Evolutionary conservation across 2,888 invertebrate genomes (phyloP), one percentile per base, ranked within the genome.

Genomic region (Acrocera orbiculus): DNA sequence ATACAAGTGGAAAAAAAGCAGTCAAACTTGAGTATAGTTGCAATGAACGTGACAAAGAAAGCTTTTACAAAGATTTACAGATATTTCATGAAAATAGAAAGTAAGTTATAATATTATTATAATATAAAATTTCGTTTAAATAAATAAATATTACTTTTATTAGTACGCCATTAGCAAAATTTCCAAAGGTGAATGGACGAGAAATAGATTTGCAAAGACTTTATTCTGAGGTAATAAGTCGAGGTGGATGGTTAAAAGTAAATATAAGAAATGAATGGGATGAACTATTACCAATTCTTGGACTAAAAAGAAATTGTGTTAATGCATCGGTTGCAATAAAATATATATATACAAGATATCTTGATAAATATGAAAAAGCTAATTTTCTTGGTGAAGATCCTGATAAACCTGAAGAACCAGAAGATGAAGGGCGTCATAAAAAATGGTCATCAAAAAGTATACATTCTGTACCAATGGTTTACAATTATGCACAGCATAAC

Each of bases 201-300:
- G 82, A 85, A 60, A 74, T 96, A 52, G 93, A 96, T 66, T 70
- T 96, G 45, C 89, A 81, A 63, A 70, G 78, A 41, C 73, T 96
- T 46, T 96, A 95, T 63, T 76, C 76, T 48, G 71, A 87, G 54
- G 95, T 96, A 32, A 89, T 85, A 47, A 77, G 79, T 43, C 70
- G 83, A 50, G 95, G 95, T 47, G 96, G 96, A 48, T 82, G 93
- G 71, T 74, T 86, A 47, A 95, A 89, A 78, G 95, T 93, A 61
- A 90, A 87, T 58, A 74, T 77, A 47, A 76, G 79, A 49, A 85
- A 86, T 52, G 76, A 78, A 42, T 93, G 92, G 93, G 76, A 81
- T 44, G 71, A 78, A 40, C 70, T 92, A 43, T 64, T 81, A 50
- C 69, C 78, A 39, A 70, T 79, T 41, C 67, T 86, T 48, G 68